phyloP scores from a whole-genome alignment of 2,797 vertebrate genomes.

The Siniperca scherzeri region DNA sequence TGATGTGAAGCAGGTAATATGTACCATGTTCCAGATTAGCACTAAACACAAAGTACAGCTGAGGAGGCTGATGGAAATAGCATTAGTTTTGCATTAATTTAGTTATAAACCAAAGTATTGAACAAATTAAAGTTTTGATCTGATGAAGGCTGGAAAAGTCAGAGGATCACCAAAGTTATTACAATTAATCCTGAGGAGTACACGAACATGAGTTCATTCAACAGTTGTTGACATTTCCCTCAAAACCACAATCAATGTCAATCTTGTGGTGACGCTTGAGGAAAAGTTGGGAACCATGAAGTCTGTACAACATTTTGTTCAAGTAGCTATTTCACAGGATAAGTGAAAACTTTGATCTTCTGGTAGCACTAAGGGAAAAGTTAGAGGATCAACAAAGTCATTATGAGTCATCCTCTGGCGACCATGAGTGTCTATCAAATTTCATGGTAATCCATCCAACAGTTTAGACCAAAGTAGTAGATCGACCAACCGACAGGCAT shows the following conservation, averaged over 20 bases:
- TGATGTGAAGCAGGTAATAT: neutral
- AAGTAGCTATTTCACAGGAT: neutral
- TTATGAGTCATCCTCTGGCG: neutral
- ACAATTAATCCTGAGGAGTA: neutral
- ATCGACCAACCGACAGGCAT: no score
- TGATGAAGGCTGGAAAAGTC: neutral
- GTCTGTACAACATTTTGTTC: no score
- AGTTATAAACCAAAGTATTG: no score
- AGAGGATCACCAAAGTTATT: no score
- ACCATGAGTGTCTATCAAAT: neutral
- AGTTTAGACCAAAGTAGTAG: no score
- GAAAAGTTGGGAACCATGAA: no score
- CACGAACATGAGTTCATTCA: neutral
- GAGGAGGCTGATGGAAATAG: neutral
- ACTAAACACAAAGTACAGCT: neutral
- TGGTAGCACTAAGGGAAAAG: neutral
- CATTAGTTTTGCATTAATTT: no score
- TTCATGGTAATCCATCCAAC: neutral
- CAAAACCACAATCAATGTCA: no score
- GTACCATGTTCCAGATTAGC: neutral
- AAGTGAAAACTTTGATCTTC: neutral
- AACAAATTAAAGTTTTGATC: neutral
- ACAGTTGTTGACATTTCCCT: no score
- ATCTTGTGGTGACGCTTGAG: no score
- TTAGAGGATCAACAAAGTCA: neutral